Evolutionary conservation across 2,113 vertebrate genomes (phyloP), one percentile per base, ranked within the genome.

Genomic region (Orientallactaga bullata): DNA sequence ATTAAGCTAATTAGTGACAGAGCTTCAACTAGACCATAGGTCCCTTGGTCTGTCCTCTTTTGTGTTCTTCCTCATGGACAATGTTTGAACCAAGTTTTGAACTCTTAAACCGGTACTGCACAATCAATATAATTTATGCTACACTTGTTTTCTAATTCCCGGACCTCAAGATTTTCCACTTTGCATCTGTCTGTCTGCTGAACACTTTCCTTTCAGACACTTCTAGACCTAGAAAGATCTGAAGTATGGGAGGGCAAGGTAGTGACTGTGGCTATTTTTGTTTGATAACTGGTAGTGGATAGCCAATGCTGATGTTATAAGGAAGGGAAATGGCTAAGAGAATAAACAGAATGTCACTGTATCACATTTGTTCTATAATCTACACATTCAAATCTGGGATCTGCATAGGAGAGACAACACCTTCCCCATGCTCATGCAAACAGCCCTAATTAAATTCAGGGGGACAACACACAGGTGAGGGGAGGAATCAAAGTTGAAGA

Each of bases 131-230:
- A 76, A 39, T 72, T 61, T 37, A 26, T 71, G 61, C 37, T 69
- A 32, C 68, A 76, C 60, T 94, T 94, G 39, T 89, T 87, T 95
- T 74, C 73, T 90, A 82, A 88, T 73, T 74, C 28, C 15, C 66
- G 32, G n/a, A 68, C 28, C 35, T 93, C 78, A 63, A 28, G 73
- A 1, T 89, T 84, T 84, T 11, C 58, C 17, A 32, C 37, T 77
- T 88, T 79, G 61, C 37, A 58, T 76, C 55, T 91, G n/a, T 92
- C 85, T 82, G 73, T 86, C 42, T 51, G 69, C 65, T 84, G 66
- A 55, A 92, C 79, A 94, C 72, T 39, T 94, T 84, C 42, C 55
- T 96, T 93, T 95, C 93, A 93, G 80, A 72, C 15, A n/a, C 76
- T 8, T 86, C 55, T 28, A 92, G 68, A 89, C 37, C 47, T 80